These are phyloP conservation scores for Pipa parva DNA, from an alignment of 2,113 vertebrate species.

Conservation along the genomic window DNA sequence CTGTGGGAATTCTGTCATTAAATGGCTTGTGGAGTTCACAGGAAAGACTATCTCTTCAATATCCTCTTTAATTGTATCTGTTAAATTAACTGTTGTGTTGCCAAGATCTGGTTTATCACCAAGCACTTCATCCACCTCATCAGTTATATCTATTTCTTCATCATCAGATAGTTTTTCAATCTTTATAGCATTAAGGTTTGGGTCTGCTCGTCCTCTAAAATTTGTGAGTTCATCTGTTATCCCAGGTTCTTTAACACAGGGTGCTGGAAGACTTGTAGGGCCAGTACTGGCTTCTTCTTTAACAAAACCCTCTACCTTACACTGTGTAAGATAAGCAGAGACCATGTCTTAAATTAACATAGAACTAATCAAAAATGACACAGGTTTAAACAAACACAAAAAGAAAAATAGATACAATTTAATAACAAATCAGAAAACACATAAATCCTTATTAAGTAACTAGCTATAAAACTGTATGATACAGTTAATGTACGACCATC, in stretches of 20 bases:
- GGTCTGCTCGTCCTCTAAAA: constrained; percentile 58
- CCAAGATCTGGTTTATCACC: neutral
- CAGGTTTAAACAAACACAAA: constrained; percentile 25
- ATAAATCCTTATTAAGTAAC: too few species aligned
- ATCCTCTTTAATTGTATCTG: neutral
- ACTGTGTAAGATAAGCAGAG: constrained; percentile 52
- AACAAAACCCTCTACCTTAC: constrained; percentile 59
- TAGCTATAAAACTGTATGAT: too few species aligned
- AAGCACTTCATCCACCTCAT: constrained; percentile 64
- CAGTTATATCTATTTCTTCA: constrained; percentile 94
- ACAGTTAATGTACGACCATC: too few species aligned
- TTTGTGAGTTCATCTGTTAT: constrained; percentile 20
- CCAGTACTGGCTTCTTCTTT: constrained; percentile 52
- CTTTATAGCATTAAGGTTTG: constrained; percentile 76
- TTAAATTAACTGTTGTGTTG: neutral
- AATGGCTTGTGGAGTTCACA: neutral
- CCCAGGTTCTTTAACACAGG: neutral
- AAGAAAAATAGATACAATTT: too few species aligned
- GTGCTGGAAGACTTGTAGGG: constrained; percentile 35
- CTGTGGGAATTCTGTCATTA: neutral
- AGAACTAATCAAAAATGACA: constrained; percentile 29
- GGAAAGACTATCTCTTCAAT: neutral
- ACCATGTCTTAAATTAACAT: constrained; percentile 11
- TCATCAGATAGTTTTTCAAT: constrained; percentile 89
- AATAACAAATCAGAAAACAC: too few species aligned